Evolutionary conservation across 1,140 invertebrate genomes (phyloP).

Genomic region (Physella acuta): DNA sequence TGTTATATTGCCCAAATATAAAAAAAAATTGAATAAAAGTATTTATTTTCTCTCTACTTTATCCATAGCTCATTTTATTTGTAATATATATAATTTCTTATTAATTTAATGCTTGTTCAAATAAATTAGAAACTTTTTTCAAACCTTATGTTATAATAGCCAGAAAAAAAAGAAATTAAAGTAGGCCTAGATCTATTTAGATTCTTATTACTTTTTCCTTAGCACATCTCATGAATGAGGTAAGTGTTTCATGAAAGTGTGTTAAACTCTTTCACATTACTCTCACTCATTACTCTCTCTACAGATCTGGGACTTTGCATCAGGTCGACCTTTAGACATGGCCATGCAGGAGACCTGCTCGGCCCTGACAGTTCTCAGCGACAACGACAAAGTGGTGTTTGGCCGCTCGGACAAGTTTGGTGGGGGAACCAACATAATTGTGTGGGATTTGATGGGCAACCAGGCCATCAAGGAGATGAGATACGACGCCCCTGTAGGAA

Average conservation of each 20-base stretch:
- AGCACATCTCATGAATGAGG: no score
- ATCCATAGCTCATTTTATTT: no score
- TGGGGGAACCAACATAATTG: slow-evolving; percentile 52
- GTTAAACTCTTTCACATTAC: neutral
- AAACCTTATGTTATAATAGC: no score
- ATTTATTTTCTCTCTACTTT: no score
- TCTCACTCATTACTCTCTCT: slow-evolving; percentile 25
- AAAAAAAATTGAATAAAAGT: no score
- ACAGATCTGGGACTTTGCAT: slow-evolving; percentile 60
- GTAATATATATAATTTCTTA: no score
- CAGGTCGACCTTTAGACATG: slow-evolving; percentile 56
- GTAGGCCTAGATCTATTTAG: neutral
- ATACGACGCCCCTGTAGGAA: slow-evolving; percentile 54
- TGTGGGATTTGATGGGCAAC: slow-evolving; percentile 59
- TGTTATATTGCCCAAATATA: no score
- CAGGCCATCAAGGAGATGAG: slow-evolving; percentile 54
- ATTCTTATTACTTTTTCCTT: no score
- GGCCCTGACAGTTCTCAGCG: slow-evolving; percentile 55
- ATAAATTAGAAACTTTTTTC: no score
- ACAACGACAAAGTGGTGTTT: slow-evolving; percentile 54
- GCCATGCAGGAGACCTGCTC: slow-evolving; percentile 52
- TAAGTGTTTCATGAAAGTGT: neutral
- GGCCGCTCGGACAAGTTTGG: slow-evolving; percentile 58
- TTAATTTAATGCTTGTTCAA: no score
- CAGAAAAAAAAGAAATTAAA: no score